Evolutionary conservation across 1,140 invertebrate genomes (phyloP).

Genomic region (Leptinotarsa undecemlineata): DNA sequence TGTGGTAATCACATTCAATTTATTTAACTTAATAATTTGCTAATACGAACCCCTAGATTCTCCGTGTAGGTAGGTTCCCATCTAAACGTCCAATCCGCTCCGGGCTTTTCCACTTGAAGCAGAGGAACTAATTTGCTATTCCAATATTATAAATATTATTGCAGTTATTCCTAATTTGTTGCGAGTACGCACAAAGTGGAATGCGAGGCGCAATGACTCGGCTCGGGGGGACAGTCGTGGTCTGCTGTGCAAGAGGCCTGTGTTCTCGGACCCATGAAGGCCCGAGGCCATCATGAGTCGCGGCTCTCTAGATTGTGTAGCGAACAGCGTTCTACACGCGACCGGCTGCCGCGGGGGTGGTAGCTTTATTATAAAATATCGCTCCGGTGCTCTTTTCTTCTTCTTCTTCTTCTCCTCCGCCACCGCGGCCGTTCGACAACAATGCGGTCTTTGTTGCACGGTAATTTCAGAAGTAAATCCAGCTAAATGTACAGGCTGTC

Average conservation of each 20-base stretch:
- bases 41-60: no score
- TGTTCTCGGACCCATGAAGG: conserved; percentile 43
- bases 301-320: conserved; percentile 7
- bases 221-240: conserved; percentile 49
- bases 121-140: no score
- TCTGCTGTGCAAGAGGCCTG: conserved; percentile 44
- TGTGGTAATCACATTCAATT: no score
- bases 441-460: conserved; percentile 4
- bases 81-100: no score
- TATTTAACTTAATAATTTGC: no score
- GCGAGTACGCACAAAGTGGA: conserved; percentile 18
- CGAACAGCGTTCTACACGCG: conserved; percentile 42
- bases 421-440: not conserved
- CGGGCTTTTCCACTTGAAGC: no score
- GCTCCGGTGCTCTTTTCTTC: conserved; percentile 6
- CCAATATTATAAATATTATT: no score
- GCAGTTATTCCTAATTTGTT: not conserved
- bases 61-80: no score
- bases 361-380: conserved; percentile 30
- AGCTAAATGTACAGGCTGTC: no score
- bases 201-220: conserved; percentile 44
- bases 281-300: conserved; percentile 48
- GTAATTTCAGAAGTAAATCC: not conserved
- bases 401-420: not conserved
- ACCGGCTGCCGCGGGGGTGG: conserved; percentile 52